These are phyloP conservation scores for Heterohyrax brucei DNA, from an alignment of 2,797 vertebrate genomes.

Conservation along the genomic window DNA sequence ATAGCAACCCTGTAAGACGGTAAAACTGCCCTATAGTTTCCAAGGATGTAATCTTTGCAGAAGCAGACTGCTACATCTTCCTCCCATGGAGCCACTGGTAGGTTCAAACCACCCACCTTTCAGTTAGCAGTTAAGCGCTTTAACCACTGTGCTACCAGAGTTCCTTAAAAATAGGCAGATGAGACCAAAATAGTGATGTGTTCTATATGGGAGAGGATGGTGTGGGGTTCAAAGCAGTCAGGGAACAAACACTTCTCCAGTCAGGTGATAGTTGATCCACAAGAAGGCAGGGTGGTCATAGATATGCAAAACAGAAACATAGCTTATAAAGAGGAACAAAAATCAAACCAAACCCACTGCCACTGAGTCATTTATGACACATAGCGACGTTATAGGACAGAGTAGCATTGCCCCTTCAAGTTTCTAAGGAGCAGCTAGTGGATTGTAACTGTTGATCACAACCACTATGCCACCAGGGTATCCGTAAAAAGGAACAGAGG, in stretches of 20 bases:
- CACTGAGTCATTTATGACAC: too few species aligned
- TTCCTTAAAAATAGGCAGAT: neutral
- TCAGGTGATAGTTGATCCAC: neutral
- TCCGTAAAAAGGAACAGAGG: neutral
- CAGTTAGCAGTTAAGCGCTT: neutral
- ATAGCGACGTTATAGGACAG: too few species aligned
- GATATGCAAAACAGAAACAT: constrained; percentile 26
- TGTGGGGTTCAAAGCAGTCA: neutral
- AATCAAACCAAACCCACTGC: too few species aligned
- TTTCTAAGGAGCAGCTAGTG: too few species aligned
- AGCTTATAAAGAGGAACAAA: constrained; percentile 32
- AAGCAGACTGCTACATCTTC: neutral
- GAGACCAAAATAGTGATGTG: neutral
- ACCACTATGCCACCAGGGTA: too few species aligned
- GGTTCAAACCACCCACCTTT: neutral
- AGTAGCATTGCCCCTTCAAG: too few species aligned
- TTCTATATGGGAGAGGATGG: neutral
- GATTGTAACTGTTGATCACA: too few species aligned
- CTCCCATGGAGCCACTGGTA: neutral
- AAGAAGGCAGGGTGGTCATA: neutral
- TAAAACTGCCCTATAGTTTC: too few species aligned
- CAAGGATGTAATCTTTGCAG: neutral
- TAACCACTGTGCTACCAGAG: neutral
- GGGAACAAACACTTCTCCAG: neutral
- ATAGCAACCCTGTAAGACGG: neutral